These are phyloP conservation scores for Crocidura indochinensis DNA, from an alignment of 2,797 vertebrate species.

Conservation along the genomic window DNA sequence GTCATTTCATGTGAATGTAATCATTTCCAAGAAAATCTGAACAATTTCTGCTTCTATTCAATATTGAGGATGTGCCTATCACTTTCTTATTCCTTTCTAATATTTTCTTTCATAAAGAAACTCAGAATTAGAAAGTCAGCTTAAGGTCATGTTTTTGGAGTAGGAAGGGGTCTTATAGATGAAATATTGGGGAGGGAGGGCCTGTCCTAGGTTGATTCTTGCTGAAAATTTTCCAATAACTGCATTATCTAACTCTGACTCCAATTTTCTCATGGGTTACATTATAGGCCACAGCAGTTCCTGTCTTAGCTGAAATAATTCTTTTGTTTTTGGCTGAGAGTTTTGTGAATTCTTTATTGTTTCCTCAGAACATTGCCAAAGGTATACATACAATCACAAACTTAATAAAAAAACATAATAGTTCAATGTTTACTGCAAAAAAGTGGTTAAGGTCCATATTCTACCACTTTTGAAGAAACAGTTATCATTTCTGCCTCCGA, in stretches of 20 bases:
- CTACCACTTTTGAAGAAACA: slow-evolving; percentile 51
- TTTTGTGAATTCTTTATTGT: background rate
- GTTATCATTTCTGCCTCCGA: background rate
- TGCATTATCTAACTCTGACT: slow-evolving; percentile 34
- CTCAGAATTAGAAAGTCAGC: slow-evolving; percentile 33
- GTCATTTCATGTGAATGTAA: slow-evolving; percentile 57
- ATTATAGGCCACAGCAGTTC: background rate
- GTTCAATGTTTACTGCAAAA: slow-evolving; percentile 57
- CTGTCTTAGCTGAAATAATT: slow-evolving; percentile 68
- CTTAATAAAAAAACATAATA: slow-evolving; percentile 43
- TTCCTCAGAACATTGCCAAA: slow-evolving; percentile 37
- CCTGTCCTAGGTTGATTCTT: background rate
- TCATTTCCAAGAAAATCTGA: slow-evolving; percentile 57
- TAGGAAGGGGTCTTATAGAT: background rate
- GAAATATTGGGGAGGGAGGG: background rate
- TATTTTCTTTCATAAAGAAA: slow-evolving; percentile 55
- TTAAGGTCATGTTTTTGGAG: background rate
- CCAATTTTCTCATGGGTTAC: slow-evolving; percentile 58
- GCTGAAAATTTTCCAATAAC: background rate
- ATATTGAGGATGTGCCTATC: background rate
- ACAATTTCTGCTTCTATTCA: slow-evolving; percentile 35
- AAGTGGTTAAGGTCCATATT: background rate
- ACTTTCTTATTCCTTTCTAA: slow-evolving; percentile 44
- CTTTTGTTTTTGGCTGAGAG: slow-evolving; percentile 61
- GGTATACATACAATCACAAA: slow-evolving; percentile 42